A percentile compares a stretch with the other conserved stretches of the same genome.
Conservation (phyloP, 2,888 invertebrate genomes). For the Sesia apiformis region DNA sequence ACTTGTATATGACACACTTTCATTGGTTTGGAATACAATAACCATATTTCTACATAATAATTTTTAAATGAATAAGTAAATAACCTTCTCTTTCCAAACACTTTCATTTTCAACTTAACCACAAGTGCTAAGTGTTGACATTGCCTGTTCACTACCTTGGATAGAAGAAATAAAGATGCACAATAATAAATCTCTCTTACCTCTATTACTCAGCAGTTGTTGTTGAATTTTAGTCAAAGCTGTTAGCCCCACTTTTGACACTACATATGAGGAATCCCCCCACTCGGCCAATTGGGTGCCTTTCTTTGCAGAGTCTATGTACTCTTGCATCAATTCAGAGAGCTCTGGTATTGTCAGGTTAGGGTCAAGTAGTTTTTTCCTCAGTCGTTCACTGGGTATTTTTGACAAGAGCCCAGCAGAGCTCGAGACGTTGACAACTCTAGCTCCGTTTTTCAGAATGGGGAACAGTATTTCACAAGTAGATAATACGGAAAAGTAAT, state of each 20-base stretch:
- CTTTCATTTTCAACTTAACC: no score
- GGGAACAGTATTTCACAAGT: conserved; percentile 80
- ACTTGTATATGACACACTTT: no score
- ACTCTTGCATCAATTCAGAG: conserved; percentile 76
- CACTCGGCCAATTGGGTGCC: conserved; percentile 35
- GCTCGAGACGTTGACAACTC: conserved; percentile 84
- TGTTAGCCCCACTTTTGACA: conserved; percentile 82
- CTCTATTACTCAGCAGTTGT: conserved; percentile 55
- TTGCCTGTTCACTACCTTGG: no score
- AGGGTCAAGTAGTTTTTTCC: conserved; percentile 44
- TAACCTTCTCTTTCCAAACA: no score
- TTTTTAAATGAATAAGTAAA: no score
- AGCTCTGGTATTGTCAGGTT: conserved; percentile 39
- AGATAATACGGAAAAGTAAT: conserved; percentile 79
- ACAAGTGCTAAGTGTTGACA: no score
- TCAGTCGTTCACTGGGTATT: conserved; percentile 60
- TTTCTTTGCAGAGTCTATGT: conserved; percentile 59
- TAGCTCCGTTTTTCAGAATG: conserved; percentile 76
- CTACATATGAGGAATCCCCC: conserved; percentile 74
- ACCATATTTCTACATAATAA: no score
- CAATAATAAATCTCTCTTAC: conserved; percentile 15
- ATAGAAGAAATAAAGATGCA: no score
- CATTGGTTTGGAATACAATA: no score
- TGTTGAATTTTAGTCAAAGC: conserved; percentile 81
- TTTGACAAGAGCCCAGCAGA: conserved; percentile 76